These are phyloP conservation scores for Epinephelus awoara DNA, from an alignment of 2,797 vertebrate species.

Conservation along the genomic window DNA sequence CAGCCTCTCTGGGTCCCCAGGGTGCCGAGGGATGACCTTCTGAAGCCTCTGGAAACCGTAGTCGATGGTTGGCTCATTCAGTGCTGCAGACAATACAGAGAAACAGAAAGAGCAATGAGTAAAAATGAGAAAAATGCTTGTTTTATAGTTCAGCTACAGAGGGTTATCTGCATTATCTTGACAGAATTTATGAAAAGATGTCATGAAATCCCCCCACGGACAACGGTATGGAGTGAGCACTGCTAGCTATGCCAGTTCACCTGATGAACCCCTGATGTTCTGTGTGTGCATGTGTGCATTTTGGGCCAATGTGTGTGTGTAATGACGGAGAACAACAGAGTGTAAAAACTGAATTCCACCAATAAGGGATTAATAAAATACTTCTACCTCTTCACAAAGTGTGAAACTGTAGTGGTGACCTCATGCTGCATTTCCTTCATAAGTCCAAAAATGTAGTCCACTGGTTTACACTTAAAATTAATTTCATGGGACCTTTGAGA, in stretches of 20 bases:
- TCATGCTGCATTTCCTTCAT: slow-evolving; percentile 9
- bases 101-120: slow-evolving; percentile 28
- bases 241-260: no score
- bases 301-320: no score
- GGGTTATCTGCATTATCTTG: neutral
- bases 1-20: slow-evolving; percentile 96
- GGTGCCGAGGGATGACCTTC: slow-evolving; percentile 98
- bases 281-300: no score
- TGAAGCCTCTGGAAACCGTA: slow-evolving; percentile 99
- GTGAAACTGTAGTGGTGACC: slow-evolving; percentile 11
- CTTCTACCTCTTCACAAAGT: neutral
- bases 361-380: no score
- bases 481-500: neutral
- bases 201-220: neutral
- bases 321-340: no score
- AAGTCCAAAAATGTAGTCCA: neutral
- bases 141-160: neutral
- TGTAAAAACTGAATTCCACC: no score
- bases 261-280: no score
- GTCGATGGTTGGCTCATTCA: slow-evolving; percentile 99
- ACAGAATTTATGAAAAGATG: neutral
- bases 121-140: neutral
- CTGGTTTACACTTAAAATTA: neutral
- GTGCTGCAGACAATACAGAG: slow-evolving; percentile 81
- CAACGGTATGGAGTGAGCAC: no score